Evolutionary conservation across 2,888 invertebrate genomes (phyloP), one percentile per base, ranked within the genome.

Genomic region (Platycnemis pennipes): DNA sequence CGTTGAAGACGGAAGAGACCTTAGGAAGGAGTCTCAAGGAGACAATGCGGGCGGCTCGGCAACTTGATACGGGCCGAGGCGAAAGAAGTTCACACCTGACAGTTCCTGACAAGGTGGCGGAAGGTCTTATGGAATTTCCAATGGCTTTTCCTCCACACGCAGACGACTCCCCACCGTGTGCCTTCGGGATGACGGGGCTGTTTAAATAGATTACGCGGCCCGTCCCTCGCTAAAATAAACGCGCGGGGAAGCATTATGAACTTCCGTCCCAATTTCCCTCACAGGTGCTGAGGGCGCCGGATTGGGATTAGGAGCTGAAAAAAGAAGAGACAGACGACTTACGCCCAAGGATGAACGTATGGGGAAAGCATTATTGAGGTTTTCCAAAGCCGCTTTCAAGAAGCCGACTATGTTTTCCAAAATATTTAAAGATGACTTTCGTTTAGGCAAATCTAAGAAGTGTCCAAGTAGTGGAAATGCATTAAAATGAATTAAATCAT

Each of bases 41-140:
- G 87, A 87, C 87, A 45, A 87, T 87, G 87, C 87, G 87, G 87
- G 87, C 8, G 87, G 87, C 26, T 45, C 26, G 46, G 87, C 44
- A 87, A 87, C 87, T 37, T 46, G 87, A 87, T 87, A 46, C 87
- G 44, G 44, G 44, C n/a, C 13, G 26, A 46, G 87, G 45, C 46
- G 87, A 87, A 45, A 46, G 87, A 45, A 87, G 87, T 45, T 87
- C 87, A 46, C 87, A 87, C 87, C 87, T 87, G 87, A 87, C 87
- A 87, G 45, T 87, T 87, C 87, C 87, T 46, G 63, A 86, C 86
- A 86, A 86, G 86, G 86, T 86, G 86, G 42, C 13, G 86, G 26
- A 11, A 77, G 77, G 77, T 87, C 86, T 86, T 26, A 87, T 31
- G 87, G 87, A 87, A 87, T 87, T 87, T 13, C 87, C 46, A n/a